phyloP scores from a whole-genome alignment of 2,113 vertebrate species.

The Talpa occidentalis region DNA sequence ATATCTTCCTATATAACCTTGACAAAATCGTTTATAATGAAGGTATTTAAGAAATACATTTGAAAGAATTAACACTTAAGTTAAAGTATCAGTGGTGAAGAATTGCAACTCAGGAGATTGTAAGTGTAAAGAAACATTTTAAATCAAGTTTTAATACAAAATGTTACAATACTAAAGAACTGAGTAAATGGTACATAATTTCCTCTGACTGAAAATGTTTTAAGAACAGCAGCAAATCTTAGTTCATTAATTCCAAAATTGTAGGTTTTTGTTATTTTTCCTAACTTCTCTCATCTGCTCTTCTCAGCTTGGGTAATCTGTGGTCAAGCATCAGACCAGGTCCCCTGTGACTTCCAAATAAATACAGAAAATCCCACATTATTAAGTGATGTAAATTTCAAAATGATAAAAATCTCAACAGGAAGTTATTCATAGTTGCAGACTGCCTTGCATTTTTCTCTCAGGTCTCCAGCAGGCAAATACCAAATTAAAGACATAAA shows the following conservation, averaged over 20 bases:
- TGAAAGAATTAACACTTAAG: not conserved
- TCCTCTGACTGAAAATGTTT: constrained; percentile 53
- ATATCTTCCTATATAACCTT: constrained; percentile 25
- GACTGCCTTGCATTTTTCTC: not conserved
- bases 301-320: constrained; percentile 52
- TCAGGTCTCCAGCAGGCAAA: not conserved
- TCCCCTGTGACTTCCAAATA: constrained; percentile 42
- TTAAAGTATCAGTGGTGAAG: constrained; percentile 42
- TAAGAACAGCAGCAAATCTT: constrained; percentile 52
- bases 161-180: constrained; percentile 40
- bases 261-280: not conserved
- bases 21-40: constrained; percentile 44
- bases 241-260: constrained; percentile 52
- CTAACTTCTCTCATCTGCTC: not conserved
- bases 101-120: constrained; percentile 6
- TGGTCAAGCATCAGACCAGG: constrained; percentile 11
- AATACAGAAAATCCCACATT: constrained; percentile 37
- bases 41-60: constrained; percentile 31
- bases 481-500: not conserved
- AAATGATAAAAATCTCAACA: constrained; percentile 43
- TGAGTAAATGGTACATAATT: constrained; percentile 23
- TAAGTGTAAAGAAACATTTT: constrained; percentile 47
- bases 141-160: constrained; percentile 64
- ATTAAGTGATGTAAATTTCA: constrained; percentile 54
- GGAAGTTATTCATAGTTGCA: not conserved